These are phyloP conservation scores for Glomeris maerens DNA, from an alignment of 1,140 invertebrate species.

Conservation along the genomic window DNA sequence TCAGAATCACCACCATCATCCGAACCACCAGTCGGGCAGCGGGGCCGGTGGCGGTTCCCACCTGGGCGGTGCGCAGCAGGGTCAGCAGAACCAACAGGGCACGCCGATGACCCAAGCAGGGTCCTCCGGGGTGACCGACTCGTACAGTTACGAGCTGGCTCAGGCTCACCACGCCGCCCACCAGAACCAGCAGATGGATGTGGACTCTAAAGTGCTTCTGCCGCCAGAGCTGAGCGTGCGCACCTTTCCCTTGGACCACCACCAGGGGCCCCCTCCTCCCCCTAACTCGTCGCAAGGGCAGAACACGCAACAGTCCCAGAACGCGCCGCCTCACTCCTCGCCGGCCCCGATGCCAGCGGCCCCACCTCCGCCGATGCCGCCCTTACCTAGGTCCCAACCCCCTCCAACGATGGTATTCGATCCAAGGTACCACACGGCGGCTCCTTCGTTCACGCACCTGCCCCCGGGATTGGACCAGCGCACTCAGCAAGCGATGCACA, in stretches of 20 bases:
- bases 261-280: neutral
- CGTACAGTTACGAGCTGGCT: slow-evolving; percentile 1
- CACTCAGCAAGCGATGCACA: neutral
- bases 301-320: neutral
- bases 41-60: neutral
- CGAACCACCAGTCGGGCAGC: neutral
- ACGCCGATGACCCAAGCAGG: neutral
- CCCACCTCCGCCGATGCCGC: neutral
- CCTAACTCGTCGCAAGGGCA: no score
- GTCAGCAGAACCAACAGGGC: neutral
- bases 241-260: neutral
- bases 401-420: slow-evolving; percentile 13
- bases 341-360: neutral
- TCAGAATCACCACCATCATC: slow-evolving; percentile 1
- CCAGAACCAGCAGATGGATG: neutral
- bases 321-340: neutral
- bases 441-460: neutral
- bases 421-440: slow-evolving; percentile 5
- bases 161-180: neutral
- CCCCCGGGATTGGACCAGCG: slow-evolving; percentile 3
- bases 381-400: neutral
- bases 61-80: neutral
- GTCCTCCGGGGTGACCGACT: neutral
- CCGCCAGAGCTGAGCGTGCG: neutral
- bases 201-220: neutral